Percentiles rank a stretch among this genome's conserved stretches.
phyloP scores from a whole-genome alignment of 2,113 vertebrate species.

The Furnarius figulus region DNA sequence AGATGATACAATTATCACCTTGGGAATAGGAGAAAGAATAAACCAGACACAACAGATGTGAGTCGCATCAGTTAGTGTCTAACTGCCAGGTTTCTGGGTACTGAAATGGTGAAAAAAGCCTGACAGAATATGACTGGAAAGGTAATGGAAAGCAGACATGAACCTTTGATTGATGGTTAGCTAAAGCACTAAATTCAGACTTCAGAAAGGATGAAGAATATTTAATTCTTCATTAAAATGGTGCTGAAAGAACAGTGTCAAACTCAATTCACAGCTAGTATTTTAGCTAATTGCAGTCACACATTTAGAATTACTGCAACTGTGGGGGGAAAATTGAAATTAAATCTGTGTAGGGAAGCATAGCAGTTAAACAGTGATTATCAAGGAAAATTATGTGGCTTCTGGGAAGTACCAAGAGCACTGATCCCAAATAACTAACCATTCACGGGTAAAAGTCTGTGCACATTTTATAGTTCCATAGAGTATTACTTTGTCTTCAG shows the following conservation, averaged over 20 bases:
- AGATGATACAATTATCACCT: conserved; percentile 17
- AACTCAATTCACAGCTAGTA: not conserved
- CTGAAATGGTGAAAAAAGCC: not conserved
- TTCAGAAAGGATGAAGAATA: not conserved
- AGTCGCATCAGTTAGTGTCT: not conserved
- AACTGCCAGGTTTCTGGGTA: not conserved
- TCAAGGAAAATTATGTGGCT: conserved; percentile 31
- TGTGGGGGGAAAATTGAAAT: conserved; percentile 1
- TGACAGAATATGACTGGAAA: not conserved
- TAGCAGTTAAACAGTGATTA: conserved; percentile 35
- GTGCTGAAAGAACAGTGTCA: not conserved
- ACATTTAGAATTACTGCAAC: not conserved
- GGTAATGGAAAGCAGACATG: not conserved
- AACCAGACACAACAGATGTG: not conserved
- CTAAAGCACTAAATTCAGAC: not conserved
- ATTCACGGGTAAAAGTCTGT: conserved; percentile 1
- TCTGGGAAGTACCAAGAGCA: conserved; percentile 29
- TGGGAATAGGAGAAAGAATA: not conserved
- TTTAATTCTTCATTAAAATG: conserved; percentile 5
- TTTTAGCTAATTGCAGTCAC: conserved; percentile 34
- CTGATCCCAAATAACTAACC: conserved; percentile 19
- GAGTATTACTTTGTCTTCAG: not conserved
- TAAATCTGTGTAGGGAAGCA: conserved; percentile 26
- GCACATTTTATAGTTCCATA: not conserved
- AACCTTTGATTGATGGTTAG: conserved; percentile 2